These are phyloP conservation scores for Coturnix japonica DNA, from an alignment of 2,113 vertebrate species.

Conservation along the genomic window DNA sequence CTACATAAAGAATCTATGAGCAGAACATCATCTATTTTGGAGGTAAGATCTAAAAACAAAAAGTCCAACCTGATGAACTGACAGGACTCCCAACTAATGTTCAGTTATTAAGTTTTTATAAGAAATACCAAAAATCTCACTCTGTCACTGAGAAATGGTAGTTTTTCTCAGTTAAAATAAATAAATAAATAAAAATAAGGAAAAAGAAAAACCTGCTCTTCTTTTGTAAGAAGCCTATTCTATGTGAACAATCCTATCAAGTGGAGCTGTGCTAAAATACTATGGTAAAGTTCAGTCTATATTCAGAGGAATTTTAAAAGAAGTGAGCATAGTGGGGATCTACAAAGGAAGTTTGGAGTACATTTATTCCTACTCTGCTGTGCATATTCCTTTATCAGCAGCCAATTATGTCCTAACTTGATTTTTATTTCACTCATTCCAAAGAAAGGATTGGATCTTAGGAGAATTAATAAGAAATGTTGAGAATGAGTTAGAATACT, in stretches of 20 bases:
- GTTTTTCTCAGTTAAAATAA: not conserved
- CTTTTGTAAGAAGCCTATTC: not conserved
- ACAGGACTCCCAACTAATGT: not conserved
- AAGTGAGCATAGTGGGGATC: not conserved
- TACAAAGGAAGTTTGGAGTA: not conserved
- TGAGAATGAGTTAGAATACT: not conserved
- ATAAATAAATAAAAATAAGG: not conserved
- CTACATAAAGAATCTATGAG: not conserved
- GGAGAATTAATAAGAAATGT: not conserved
- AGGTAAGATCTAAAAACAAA: not conserved
- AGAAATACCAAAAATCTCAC: not conserved
- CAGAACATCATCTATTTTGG: not conserved
- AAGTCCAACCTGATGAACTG: not conserved
- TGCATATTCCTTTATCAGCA: not conserved
- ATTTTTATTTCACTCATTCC: not conserved
- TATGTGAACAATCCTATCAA: not conserved
- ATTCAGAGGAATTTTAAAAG: not conserved
- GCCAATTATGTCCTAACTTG: not conserved
- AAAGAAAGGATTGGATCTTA: not conserved
- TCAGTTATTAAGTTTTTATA: not conserved
- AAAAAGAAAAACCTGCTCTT: not conserved
- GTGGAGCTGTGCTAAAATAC: not conserved
- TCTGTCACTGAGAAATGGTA: not conserved
- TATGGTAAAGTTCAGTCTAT: not conserved
- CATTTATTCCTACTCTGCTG: not conserved